A percentile compares a stretch with the other conserved stretches of the same genome.
These are phyloP conservation scores for Meghimatium bilineatum DNA, from an alignment of 2,888 invertebrate species.

Conservation along the genomic window DNA sequence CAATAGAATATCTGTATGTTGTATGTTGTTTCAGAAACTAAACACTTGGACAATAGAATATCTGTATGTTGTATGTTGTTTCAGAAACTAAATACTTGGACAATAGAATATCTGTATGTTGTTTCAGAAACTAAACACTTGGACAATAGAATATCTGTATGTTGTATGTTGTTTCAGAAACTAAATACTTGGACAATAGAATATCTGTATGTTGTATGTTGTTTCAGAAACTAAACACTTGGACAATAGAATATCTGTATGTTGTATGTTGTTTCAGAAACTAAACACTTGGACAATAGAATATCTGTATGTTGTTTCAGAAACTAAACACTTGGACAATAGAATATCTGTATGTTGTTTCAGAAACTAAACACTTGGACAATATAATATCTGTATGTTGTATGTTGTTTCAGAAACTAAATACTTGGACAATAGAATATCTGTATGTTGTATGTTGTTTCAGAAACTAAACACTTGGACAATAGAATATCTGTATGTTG, in stretches of 20 bases:
- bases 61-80: no score
- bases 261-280: no score
- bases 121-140: slow-evolving; percentile 87
- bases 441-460: no score
- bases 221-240: slow-evolving; percentile 87
- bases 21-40: no score
- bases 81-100: slow-evolving; percentile 87
- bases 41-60: slow-evolving; percentile 86
- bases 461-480: slow-evolving; percentile 86
- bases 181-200: slow-evolving; percentile 86
- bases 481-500: slow-evolving; percentile 85
- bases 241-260: slow-evolving; percentile 85
- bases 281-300: slow-evolving; percentile 86
- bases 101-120: slow-evolving; percentile 84
- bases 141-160: slow-evolving; percentile 85
- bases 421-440: slow-evolving; percentile 87
- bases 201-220: slow-evolving; percentile 85
- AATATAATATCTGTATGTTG: slow-evolving; percentile 85
- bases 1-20: slow-evolving; percentile 84
- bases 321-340: slow-evolving; percentile 86
- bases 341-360: slow-evolving; percentile 85
- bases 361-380: slow-evolving; percentile 86
- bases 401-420: no score
- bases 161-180: no score
- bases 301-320: slow-evolving; percentile 85